Base-by-base conservation (phyloP, 2,888 invertebrate genomes). In the Drosophila kambysellisi region DNA sequence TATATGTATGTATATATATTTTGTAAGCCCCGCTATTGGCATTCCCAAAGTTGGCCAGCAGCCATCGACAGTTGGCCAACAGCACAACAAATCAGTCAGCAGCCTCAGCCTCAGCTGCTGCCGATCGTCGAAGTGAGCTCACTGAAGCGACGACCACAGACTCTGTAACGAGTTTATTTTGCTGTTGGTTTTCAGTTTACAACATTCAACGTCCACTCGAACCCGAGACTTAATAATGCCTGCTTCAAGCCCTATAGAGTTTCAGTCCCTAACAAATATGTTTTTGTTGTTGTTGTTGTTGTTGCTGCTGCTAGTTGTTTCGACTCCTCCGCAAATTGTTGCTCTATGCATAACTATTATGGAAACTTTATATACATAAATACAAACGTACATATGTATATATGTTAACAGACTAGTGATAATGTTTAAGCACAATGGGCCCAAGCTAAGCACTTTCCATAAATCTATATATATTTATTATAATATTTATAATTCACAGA, bases 41-140 rank as follows among this genome's bases (percentile, higher is more conserved):
- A 61, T 64, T 54, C 65, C 82, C 69, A 70, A 41, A 73, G 66
- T 74, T 79, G 81, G 77, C 70, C 66, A 66, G 35, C 62, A 54
- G 70, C 74, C 70, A 81, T 73, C 70, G 67, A 69, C 71, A 74
- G 68, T 79, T 76, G 77, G 81, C 79, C 66, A 76, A 79, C 77
- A 63, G 67, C 61, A 46, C 67, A 72, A 82, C 88, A 84, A 86
- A 88, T 89, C 87, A 89, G 81, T 80, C 88, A 87, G 58, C 72
- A 25, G 25, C 25, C 20, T 25, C 20, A 66, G 67, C 68, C 61
- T 62, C 79, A 66, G 80, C 59, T 62, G 76, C 61, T 63, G 62
- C 43, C 50, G 60, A 60, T 65, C 68, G 76, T 15, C 57, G 57
- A 35, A 71, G 70, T 72, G 80, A 80, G 88, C 86, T 85, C 80